Percentiles rank a stretch among this genome's conserved stretches.
These are phyloP conservation scores for Kryptopterus vitreolus DNA, from an alignment of 2,797 vertebrate genomes.

Conservation along the genomic window DNA sequence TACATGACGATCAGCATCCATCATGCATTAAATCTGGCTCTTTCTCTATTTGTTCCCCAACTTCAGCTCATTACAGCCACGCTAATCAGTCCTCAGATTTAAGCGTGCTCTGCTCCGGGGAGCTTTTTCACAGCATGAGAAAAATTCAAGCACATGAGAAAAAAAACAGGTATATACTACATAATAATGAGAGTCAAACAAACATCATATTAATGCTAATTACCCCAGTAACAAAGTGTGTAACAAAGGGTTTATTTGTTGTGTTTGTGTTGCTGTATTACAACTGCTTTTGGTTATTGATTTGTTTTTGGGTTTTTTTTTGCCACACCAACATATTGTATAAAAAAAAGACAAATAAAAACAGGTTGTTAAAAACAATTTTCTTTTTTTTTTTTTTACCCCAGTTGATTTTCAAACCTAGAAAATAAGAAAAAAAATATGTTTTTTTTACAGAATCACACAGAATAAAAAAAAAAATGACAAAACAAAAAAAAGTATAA, in stretches of 20 bases:
- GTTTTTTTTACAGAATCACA: too few species aligned
- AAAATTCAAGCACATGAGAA: conserved; percentile 18
- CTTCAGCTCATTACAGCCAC: conserved; percentile 41
- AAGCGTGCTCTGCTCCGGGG: conserved; percentile 29
- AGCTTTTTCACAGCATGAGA: conserved; percentile 28
- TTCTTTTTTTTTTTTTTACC: too few species aligned
- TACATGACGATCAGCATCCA: conserved; percentile 21
- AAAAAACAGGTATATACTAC: conserved; percentile 26
- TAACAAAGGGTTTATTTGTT: conserved; percentile 43
- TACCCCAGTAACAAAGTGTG: conserved; percentile 3
- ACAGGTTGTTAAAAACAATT: neutral
- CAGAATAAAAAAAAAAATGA: neutral
- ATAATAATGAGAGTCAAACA: conserved; percentile 29
- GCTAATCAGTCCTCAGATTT: conserved; percentile 33
- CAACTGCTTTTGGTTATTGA: conserved; percentile 41
- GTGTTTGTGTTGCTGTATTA: conserved; percentile 40
- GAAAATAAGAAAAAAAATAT: neutral
- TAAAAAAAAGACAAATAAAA: neutral
- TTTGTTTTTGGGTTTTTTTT: too few species aligned
- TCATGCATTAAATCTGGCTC: conserved; percentile 34
- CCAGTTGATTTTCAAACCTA: neutral
- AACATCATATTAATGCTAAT: conserved; percentile 2
- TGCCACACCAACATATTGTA: neutral
- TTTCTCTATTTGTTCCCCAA: conserved; percentile 39
- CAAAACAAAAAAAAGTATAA: neutral